phyloP scores from a whole-genome alignment of 2,888 invertebrate species.

The Lasius fuliginosus region DNA sequence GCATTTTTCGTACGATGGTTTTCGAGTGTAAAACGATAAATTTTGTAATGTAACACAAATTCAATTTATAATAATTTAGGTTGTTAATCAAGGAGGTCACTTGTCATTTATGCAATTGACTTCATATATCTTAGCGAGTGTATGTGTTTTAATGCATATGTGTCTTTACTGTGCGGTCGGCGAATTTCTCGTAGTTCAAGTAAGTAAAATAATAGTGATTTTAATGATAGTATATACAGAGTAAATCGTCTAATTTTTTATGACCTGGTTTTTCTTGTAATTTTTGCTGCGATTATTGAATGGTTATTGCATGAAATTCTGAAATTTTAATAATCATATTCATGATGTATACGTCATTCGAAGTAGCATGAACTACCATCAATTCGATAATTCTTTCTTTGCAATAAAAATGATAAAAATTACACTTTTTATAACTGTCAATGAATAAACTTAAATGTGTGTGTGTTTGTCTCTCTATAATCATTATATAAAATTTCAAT shows the following conservation, averaged over 20 bases:
- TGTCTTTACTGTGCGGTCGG: constrained; percentile 28
- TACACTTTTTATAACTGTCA: not conserved
- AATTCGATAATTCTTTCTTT: not conserved
- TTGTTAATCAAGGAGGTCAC: not conserved
- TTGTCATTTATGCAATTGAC: not conserved
- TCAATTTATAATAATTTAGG: constrained; percentile 18
- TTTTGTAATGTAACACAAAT: not conserved
- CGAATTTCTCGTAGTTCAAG: constrained; percentile 23
- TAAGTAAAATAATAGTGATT: constrained; percentile 1
- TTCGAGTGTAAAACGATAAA: not conserved
- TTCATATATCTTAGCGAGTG: not conserved
- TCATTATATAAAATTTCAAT: constrained; percentile 59
- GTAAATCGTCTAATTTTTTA: not conserved
- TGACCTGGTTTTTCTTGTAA: not conserved
- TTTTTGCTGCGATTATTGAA: constrained; percentile 62
- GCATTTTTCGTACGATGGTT: not conserved
- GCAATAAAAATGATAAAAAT: not conserved
- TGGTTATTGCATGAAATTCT: constrained; percentile 42
- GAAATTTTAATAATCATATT: not conserved
- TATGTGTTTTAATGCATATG: constrained; percentile 19
- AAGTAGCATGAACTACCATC: not conserved
- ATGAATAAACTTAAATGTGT: not conserved
- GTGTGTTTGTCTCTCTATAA: constrained; percentile 30
- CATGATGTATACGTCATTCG: not conserved
- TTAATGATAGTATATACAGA: not conserved